Percentiles rank a stretch among this genome's conserved stretches.
Conservation (phyloP, 2,797 vertebrate species). For the Scolopax bukidnonensis region DNA sequence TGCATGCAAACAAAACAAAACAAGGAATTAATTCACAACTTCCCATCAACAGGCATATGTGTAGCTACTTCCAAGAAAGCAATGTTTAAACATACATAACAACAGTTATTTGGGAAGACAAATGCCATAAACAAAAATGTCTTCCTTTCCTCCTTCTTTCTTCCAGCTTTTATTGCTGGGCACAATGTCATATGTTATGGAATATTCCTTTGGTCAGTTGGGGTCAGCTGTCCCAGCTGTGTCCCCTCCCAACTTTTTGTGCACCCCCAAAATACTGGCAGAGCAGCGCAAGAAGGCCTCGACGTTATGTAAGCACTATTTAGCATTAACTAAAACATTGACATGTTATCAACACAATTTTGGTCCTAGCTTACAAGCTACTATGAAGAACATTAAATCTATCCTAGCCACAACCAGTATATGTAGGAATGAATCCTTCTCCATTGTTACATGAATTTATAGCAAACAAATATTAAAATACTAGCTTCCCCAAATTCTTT, state of each 20-base stretch:
- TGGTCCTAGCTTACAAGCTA: background rate
- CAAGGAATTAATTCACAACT: background rate
- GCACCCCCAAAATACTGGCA: background rate
- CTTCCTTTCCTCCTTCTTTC: background rate
- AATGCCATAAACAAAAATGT: background rate
- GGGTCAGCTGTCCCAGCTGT: background rate
- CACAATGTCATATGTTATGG: rapidly evolving
- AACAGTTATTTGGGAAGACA: background rate
- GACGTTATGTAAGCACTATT: background rate
- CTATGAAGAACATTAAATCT: background rate
- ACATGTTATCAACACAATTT: background rate
- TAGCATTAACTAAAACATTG: background rate
- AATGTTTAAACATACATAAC: rapidly evolving
- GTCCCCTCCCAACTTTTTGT: background rate
- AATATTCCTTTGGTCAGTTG: background rate
- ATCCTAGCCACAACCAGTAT: background rate
- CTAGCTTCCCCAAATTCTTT: background rate
- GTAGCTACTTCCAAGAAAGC: background rate
- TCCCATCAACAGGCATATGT: background rate
- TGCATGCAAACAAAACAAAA: background rate
- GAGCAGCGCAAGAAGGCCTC: background rate
- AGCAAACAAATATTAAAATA: background rate
- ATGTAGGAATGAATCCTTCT: background rate
- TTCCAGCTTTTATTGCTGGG: background rate
- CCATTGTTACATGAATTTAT: background rate